phyloP scores from a whole-genome alignment of 2,113 vertebrate species.

The Carassius auratus region DNA sequence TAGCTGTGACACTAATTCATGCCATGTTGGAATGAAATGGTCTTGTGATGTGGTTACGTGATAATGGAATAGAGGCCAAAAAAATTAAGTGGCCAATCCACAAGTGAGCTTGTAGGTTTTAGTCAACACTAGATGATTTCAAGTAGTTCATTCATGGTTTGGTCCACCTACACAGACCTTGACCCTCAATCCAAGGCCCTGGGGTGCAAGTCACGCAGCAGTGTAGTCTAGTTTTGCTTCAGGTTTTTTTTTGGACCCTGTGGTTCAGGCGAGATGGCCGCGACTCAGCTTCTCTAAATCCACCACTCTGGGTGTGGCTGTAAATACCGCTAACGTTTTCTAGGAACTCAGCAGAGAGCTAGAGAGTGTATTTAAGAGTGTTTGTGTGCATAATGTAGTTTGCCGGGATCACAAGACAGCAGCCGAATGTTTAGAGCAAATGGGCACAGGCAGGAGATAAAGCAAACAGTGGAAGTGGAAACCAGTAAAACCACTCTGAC shows the following conservation, averaged over 20 bases:
- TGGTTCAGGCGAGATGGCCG: not conserved
- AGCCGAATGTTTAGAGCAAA: not conserved
- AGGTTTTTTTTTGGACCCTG: not conserved
- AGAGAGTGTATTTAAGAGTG: not conserved
- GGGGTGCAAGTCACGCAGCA: not conserved
- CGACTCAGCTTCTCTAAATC: conserved; percentile 16
- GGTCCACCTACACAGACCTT: conserved; percentile 9
- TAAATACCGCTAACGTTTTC: conserved; percentile 27
- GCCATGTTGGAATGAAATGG: not conserved
- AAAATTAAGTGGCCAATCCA: not conserved
- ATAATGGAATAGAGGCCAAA: not conserved
- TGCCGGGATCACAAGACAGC: conserved; percentile 18
- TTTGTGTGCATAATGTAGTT: not conserved
- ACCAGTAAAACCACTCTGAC: conserved; percentile 51
- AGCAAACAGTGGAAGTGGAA: conserved; percentile 36
- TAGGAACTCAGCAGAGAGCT: conserved; percentile 23
- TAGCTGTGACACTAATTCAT: not conserved
- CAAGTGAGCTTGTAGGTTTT: not conserved
- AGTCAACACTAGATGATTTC: not conserved
- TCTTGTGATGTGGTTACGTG: not conserved
- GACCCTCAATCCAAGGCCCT: conserved; percentile 19
- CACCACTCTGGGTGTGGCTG: conserved; percentile 20
- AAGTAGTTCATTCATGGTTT: conserved; percentile 12
- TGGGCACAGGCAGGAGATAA: conserved; percentile 34
- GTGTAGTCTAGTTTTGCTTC: not conserved